Conservation (phyloP, 30 jellyfish, hydroid and myxozoan genomes). For the Aurelia aurita region DNA sequence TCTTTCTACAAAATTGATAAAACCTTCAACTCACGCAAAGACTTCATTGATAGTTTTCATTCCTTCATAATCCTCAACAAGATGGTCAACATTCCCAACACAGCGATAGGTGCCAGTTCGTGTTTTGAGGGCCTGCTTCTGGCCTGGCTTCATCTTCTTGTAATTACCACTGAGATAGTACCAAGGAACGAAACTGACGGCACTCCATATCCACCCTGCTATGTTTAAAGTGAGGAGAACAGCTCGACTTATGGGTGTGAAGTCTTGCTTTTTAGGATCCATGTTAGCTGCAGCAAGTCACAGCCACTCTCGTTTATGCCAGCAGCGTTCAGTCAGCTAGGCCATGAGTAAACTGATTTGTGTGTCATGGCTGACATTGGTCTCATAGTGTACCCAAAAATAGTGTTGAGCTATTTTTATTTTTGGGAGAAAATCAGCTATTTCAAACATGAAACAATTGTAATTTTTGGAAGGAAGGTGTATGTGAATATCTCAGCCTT, state of each 20-base stretch:
- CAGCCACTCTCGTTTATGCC: background rate
- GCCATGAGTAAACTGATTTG: background rate
- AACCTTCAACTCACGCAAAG: slow-evolving; percentile 66
- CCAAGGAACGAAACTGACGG: slow-evolving; percentile 92
- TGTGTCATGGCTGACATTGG: no score
- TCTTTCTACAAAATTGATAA: no score
- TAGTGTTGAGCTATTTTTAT: no score
- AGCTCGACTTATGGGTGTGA: slow-evolving; percentile 62
- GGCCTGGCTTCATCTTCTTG: slow-evolving; percentile 70
- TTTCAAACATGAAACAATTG: no score
- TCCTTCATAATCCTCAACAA: slow-evolving; percentile 72
- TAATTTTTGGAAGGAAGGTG: no score
- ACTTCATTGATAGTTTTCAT: slow-evolving; percentile 59
- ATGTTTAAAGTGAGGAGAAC: slow-evolving; percentile 73
- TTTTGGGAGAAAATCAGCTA: no score
- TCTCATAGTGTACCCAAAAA: no score
- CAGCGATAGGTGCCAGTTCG: slow-evolving; percentile 80
- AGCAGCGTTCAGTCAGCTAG: background rate
- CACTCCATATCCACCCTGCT: slow-evolving; percentile 98
- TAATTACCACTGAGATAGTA: slow-evolving; percentile 81
- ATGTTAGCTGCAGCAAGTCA: background rate
- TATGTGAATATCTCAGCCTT: no score
- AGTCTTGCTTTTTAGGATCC: slow-evolving; percentile 63
- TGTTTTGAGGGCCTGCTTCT: slow-evolving; percentile 69
- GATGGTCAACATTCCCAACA: slow-evolving; percentile 33